These are phyloP conservation scores for Philonicus albiceps DNA, from an alignment of 2,888 invertebrate species.

Conservation along the genomic window DNA sequence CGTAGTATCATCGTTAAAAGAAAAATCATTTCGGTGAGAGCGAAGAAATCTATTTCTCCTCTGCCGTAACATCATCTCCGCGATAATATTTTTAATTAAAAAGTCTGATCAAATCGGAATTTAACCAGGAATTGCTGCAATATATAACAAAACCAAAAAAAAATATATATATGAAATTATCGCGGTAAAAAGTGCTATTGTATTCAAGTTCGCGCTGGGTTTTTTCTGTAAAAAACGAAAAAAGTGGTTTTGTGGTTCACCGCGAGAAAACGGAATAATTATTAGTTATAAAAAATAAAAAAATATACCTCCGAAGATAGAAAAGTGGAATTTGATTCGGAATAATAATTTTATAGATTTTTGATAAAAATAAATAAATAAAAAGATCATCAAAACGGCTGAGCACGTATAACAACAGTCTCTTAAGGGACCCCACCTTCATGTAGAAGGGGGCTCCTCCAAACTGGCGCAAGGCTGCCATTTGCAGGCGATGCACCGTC, in stretches of 20 bases:
- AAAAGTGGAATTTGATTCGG: neutral
- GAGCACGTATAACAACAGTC: constrained; percentile 50
- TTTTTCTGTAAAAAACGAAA: neutral
- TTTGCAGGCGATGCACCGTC: constrained; percentile 64
- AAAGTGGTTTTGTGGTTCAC: neutral
- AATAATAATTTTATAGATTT: neutral
- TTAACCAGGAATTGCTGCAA: constrained; percentile 18
- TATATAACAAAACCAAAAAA: neutral
- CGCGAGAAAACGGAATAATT: neutral
- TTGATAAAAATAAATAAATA: neutral
- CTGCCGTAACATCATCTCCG: neutral
- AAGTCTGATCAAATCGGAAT: constrained; percentile 20
- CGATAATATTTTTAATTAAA: neutral
- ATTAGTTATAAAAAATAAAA: neutral
- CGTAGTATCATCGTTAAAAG: neutral
- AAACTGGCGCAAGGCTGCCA: constrained; percentile 59
- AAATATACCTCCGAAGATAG: neutral
- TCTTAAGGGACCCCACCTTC: constrained; percentile 52
- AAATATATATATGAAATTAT: neutral
- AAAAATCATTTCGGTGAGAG: neutral
- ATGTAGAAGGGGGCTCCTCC: constrained; percentile 54
- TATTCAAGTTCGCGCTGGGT: neutral
- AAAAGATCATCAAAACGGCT: constrained; percentile 19
- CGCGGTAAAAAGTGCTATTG: neutral
- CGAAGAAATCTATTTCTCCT: neutral